Base-by-base conservation (phyloP, 2,797 vertebrate species). In the Danio choprae region DNA sequence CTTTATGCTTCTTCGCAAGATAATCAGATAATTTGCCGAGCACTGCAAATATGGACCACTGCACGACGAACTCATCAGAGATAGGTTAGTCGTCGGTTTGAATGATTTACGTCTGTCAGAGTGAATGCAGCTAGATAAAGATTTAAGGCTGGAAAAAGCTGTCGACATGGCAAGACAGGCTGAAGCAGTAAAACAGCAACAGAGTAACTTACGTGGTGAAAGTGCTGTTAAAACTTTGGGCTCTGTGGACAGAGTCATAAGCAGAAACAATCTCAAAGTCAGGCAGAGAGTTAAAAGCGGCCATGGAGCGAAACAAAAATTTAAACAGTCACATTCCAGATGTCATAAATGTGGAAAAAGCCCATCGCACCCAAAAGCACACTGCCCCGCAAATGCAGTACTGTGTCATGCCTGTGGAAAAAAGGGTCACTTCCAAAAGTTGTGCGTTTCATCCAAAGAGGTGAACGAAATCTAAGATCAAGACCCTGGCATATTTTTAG, bases 71-170 rank as follows among this genome's bases (percentile, higher is more conserved):
- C 3, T 84, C 0, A 84, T 79, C 9, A 15, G 63, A 36, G 77
- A 83, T 60, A 79, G 82, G 20, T 16, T 76, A 9, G 81, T 83
- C 4, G 43, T 81, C 4, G 68, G 77, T 2, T 51, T 78, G 5
- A n/a, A 8, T 3, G 58, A 80, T 4, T 76, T 11, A 13, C 1
- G 11, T 7, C 67, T 55, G 15, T 69, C 63, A 1, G 58, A 73
- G 11, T 8, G 50, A n/a, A 80, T 88, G 76, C 84, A 85, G 18
- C 70, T 89, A 48, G 75, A 84, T 18, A 63, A 43, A 50, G 40
- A 86, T 2, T 1, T 85, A 1, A 72, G 77, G 8, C 46, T 85
- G 12, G 69, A 62, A 6, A 82, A 53, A 59, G 71, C 58, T 6
- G 53, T 79, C 9, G 77, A 38, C 2, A 82, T 80, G 40, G 77